Evolutionary conservation across 1,140 invertebrate species (phyloP).

Genomic region (Prorops nasuta): DNA sequence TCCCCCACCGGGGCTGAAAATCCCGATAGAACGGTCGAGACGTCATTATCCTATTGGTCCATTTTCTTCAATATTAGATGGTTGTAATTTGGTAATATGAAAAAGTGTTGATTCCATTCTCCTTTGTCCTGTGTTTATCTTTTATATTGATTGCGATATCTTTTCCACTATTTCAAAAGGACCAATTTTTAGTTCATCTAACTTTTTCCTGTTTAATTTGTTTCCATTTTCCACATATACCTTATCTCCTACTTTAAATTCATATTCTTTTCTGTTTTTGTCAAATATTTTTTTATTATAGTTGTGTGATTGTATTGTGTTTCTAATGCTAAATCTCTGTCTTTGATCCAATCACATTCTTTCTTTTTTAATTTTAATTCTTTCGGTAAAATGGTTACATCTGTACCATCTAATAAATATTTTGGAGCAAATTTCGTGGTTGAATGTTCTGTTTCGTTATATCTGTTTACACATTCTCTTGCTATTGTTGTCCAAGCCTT

Average conservation of each 20-base stretch:
- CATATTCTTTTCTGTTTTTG: background rate
- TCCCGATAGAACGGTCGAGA: too few species aligned
- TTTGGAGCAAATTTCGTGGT: slow-evolving; percentile 39
- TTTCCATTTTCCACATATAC: background rate
- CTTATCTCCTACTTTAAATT: background rate
- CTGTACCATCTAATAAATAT: slow-evolving; percentile 38
- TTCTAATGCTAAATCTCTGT: slow-evolving; percentile 5
- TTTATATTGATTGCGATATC: background rate
- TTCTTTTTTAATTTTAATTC: slow-evolving; percentile 28
- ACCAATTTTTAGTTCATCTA: slow-evolving; percentile 1
- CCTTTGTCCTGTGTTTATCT: too few species aligned
- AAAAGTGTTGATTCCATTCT: too few species aligned
- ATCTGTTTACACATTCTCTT: slow-evolving; percentile 38
- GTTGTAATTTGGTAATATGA: too few species aligned
- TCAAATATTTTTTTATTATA: background rate
- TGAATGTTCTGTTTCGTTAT: slow-evolving; percentile 42
- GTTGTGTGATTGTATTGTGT: background rate
- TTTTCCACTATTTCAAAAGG: slow-evolving; percentile 5
- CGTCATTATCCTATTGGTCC: too few species aligned
- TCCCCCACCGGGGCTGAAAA: too few species aligned
- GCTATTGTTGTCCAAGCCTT: slow-evolving; percentile 44
- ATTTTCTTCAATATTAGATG: too few species aligned
- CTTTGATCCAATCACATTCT: slow-evolving; percentile 4
- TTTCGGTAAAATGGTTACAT: slow-evolving; percentile 32
- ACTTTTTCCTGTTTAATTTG: slow-evolving; percentile 3